Base-by-base conservation (phyloP, 2,113 vertebrate species). In the Poicephalus meyeri region DNA sequence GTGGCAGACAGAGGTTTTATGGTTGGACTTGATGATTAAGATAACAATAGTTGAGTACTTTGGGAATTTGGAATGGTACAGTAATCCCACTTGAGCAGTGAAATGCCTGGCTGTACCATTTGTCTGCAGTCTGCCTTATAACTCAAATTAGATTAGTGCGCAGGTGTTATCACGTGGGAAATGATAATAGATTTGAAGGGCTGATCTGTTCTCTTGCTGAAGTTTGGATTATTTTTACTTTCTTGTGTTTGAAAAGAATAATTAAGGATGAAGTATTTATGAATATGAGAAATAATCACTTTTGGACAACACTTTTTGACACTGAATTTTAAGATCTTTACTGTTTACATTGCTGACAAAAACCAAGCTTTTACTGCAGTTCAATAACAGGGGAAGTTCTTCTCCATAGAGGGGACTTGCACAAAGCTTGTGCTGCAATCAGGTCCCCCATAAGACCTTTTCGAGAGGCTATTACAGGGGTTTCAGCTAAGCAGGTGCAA, bases 141-240 rank as follows among this genome's bases (percentile, higher is more conserved):
- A 90, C 58, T 93, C 81, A 80, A 88, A 88, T 93, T 85, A 52
- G 49, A 53, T 95, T 53, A 66, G 63, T 65, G 44, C 66, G 56
- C 79, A 86, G 63, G 37, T 77, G 1, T 73, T 90, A 20, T 82
- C 70, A 72, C 41, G 50, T 93, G 49, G 50, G 86, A 88, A 41
- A 46, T 31, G 21, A 23, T 80, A 86, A 58, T 44, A 56, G 63
- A 55, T 86, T 77, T 80, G 74, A 73, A 92, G 80, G 66, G 31
- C 41, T 88, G 71, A 66, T 93, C 44, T 70, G 28, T 83, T 72
- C 50, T 90, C 23, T 77, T 83, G 6, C 35, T 53, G 42, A 86
- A 80, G 37, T 94, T 86, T 80, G 37, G 41, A 86, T 90, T 88
- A 49, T 58, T 93, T 89, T 86, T 65, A 65, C 13, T 88, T 89